These are phyloP conservation scores for Idris sp. DNA, from an alignment of 1,140 invertebrate genomes.

Conservation along the genomic window DNA sequence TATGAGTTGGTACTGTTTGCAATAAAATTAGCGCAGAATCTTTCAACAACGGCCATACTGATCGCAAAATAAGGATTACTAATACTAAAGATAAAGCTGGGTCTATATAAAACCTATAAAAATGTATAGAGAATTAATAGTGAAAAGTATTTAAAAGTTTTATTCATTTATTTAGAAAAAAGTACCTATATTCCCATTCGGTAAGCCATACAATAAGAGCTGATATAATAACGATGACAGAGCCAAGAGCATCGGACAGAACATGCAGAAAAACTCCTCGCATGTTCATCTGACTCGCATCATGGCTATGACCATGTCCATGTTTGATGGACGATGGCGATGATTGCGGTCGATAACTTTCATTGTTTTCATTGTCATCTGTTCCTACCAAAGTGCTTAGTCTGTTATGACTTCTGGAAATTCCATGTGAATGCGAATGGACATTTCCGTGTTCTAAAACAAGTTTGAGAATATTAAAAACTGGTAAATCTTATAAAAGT, in stretches of 20 bases:
- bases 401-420: slow-evolving; percentile 81
- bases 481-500: too few relatives aligned
- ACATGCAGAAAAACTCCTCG: slow-evolving; percentile 98
- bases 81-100: slow-evolving; percentile 92
- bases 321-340: slow-evolving; percentile 74
- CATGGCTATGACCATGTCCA: slow-evolving; percentile 79
- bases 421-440: slow-evolving; percentile 86
- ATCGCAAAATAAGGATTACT: slow-evolving; percentile 88
- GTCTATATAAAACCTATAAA: slow-evolving; percentile 89
- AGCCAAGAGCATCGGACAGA: slow-evolving; percentile 96
- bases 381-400: slow-evolving; percentile 82
- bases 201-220: slow-evolving; percentile 93
- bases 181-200: slow-evolving; percentile 86
- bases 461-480: too few relatives aligned
- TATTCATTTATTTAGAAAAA: too few relatives aligned
- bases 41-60: slow-evolving; percentile 91
- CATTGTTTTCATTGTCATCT: slow-evolving; percentile 90
- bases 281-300: slow-evolving; percentile 96
- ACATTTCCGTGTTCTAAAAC: slow-evolving; percentile 85
- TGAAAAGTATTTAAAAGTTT: slow-evolving; percentile 5
- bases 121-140: slow-evolving; percentile 46
- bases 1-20: slow-evolving; percentile 95
- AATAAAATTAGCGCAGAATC: slow-evolving; percentile 93
- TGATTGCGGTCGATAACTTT: slow-evolving; percentile 80
- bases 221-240: slow-evolving; percentile 97